A percentile compares a stretch with the other conserved stretches of the same genome.
Conservation (phyloP, 2,113 vertebrate genomes). For the Urocolius indicus region DNA sequence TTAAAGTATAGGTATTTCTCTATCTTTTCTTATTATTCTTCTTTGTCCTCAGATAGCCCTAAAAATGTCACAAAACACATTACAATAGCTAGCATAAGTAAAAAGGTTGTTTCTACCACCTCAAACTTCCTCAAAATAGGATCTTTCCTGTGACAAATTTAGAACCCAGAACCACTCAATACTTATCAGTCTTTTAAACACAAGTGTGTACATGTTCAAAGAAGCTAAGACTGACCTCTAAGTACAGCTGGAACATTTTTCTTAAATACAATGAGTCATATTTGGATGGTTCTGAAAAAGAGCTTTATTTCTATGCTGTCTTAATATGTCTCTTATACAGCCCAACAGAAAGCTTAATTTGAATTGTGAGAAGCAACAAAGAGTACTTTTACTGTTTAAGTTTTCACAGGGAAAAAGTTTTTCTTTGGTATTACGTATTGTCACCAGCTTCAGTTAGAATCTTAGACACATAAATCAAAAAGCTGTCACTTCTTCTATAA, state of each 20-base stretch:
- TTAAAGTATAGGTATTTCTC: neutral
- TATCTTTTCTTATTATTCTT: neutral
- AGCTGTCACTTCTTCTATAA: conserved; percentile 12
- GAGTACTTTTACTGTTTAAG: neutral
- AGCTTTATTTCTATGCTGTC: neutral
- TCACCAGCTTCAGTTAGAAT: neutral
- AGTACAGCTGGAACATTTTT: neutral
- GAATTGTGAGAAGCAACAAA: neutral
- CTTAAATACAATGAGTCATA: neutral
- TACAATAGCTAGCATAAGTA: neutral
- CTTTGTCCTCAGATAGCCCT: neutral
- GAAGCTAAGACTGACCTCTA: neutral
- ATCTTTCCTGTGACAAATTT: neutral
- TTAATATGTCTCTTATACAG: neutral
- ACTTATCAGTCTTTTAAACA: neutral
- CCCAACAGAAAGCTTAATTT: neutral
- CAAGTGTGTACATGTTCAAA: neutral
- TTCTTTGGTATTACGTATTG: neutral
- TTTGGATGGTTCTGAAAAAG: neutral
- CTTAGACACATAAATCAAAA: conserved; percentile 20
- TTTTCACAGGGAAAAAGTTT: neutral
- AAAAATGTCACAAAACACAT: neutral
- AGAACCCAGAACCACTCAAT: neutral
- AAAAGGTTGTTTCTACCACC: neutral
- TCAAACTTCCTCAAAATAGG: neutral